These are phyloP conservation scores for Ascaphus truei DNA, from an alignment of 2,113 vertebrate genomes.

Conservation along the genomic window DNA sequence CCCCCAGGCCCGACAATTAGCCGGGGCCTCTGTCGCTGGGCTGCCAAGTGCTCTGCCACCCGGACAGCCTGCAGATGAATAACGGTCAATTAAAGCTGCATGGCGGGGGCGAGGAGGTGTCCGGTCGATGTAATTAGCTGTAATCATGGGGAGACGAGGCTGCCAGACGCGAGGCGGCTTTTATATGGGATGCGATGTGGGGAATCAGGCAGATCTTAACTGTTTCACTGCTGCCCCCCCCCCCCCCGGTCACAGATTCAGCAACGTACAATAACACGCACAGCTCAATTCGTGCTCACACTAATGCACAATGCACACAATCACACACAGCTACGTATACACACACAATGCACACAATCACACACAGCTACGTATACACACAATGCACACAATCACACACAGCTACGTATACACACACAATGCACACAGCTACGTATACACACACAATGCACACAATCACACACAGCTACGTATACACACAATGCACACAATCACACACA, in stretches of 20 bases:
- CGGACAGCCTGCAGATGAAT: conserved; percentile 79
- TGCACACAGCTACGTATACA: too few species aligned
- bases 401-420: too few species aligned
- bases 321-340: too few species aligned
- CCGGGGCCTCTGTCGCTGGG: conserved; percentile 67
- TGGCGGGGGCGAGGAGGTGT: conserved; percentile 78
- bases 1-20: conserved; percentile 90
- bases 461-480: too few species aligned
- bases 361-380: too few species aligned
- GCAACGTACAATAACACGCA: neutral
- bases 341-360: too few species aligned
- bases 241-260: rapidly evolving
- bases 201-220: conserved; percentile 72
- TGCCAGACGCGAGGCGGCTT: conserved; percentile 71
- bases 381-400: too few species aligned
- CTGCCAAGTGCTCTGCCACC: conserved; percentile 70
- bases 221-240: neutral
- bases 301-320: too few species aligned
- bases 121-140: conserved; percentile 91
- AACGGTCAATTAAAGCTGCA: conserved; percentile 87
- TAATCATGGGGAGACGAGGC: conserved; percentile 78
- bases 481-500: too few species aligned
- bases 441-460: too few species aligned
- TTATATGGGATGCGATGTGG: conserved; percentile 77
- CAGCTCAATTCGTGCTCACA: neutral